Conservation (phyloP, 1,140 invertebrate species). For the Zaprionus kolodkinae region DNA sequence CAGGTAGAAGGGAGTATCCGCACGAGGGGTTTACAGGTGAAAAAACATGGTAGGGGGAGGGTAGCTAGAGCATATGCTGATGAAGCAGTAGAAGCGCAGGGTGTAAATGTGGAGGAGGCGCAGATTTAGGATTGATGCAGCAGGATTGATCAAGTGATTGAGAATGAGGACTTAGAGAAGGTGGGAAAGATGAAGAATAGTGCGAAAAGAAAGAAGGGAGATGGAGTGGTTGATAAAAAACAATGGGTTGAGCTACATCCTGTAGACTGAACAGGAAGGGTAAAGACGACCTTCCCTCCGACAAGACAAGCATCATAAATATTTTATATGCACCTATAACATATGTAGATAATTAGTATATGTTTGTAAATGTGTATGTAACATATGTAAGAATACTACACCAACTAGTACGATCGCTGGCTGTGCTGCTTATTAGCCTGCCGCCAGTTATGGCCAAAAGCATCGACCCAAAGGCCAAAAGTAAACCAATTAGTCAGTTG, state of each 20-base stretch:
- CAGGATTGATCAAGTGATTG: background rate
- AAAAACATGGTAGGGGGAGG: background rate
- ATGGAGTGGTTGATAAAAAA: too few species aligned
- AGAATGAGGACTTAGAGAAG: background rate
- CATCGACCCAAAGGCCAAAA: conserved; percentile 55
- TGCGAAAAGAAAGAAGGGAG: background rate
- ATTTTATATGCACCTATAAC: too few species aligned
- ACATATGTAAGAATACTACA: too few species aligned
- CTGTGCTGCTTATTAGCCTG: background rate
- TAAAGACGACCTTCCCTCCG: too few species aligned
- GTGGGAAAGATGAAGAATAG: background rate
- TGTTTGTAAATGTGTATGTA: too few species aligned
- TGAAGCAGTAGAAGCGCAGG: background rate
- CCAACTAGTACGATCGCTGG: too few species aligned
- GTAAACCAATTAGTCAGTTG: conserved; percentile 66
- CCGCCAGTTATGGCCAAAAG: conserved; percentile 51
- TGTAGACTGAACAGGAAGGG: too few species aligned
- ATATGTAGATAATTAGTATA: too few species aligned
- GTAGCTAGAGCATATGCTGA: background rate
- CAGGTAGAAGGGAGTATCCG: too few species aligned
- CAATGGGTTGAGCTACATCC: too few species aligned
- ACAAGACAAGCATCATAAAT: too few species aligned
- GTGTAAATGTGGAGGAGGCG: background rate
- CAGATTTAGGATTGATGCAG: too few species aligned
- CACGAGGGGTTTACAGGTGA: background rate